A percentile compares a stretch with the other conserved stretches of the same genome.
Conservation (phyloP, 2,888 invertebrate species). For the Morpho deidamia region DNA sequence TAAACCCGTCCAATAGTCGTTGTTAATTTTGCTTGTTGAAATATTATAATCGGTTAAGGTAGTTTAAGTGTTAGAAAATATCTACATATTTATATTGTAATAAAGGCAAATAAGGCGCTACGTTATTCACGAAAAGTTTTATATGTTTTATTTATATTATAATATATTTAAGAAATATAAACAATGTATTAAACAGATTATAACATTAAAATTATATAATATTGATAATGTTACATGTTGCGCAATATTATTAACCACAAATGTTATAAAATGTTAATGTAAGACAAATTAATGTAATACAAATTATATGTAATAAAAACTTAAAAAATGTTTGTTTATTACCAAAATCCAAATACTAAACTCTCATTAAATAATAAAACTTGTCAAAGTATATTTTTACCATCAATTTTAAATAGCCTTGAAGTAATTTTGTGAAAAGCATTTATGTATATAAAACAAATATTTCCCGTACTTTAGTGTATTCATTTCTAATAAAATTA, state of each 20-base stretch:
- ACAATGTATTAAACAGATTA: no score
- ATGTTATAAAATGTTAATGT: not conserved
- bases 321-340: no score
- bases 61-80: slow-evolving; percentile 3
- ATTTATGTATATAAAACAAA: slow-evolving; percentile 4
- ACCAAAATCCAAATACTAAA: no score
- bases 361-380: no score
- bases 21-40: slow-evolving; percentile 45
- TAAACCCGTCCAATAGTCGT: slow-evolving; percentile 47
- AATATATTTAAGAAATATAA: no score
- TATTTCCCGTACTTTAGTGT: slow-evolving; percentile 29
- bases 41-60: slow-evolving; percentile 21
- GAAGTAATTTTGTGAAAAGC: no score
- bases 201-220: not conserved
- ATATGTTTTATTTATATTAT: no score
- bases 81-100: not conserved
- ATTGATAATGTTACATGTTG: not conserved
- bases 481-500: slow-evolving; percentile 33
- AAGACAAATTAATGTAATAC: no score
- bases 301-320: no score
- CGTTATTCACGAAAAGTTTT: no score
- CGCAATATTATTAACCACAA: not conserved
- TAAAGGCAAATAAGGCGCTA: not conserved
- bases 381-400: no score
- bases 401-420: no score